Conservation (phyloP, 1,140 invertebrate genomes). For the Lordiphosa collinella region DNA sequence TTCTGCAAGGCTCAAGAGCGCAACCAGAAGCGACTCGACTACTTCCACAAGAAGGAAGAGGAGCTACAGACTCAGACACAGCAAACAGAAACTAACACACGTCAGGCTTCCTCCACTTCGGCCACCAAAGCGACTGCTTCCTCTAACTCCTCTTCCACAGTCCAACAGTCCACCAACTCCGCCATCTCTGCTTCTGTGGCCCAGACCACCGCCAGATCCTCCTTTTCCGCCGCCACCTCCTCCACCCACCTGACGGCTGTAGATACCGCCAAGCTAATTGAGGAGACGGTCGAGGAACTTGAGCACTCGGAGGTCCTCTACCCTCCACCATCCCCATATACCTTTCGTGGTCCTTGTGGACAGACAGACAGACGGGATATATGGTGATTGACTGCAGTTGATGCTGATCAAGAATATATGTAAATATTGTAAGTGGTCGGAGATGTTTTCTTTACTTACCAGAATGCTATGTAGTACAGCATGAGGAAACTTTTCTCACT, state of each 20-base stretch:
- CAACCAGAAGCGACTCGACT: constrained; percentile 69
- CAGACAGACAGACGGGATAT: too few species aligned
- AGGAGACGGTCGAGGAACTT: constrained; percentile 68
- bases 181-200: constrained; percentile 17
- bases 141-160: constrained; percentile 77
- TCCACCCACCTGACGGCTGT: constrained; percentile 19
- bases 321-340: constrained; percentile 76
- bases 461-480: too few species aligned
- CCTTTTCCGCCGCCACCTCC: constrained; percentile 13
- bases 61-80: constrained; percentile 41
- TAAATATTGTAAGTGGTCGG: too few species aligned
- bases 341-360: too few species aligned
- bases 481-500: too few species aligned
- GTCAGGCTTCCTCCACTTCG: constrained; percentile 40
- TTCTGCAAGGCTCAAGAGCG: constrained; percentile 69
- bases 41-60: constrained; percentile 72
- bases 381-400: too few species aligned
- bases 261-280: constrained; percentile 63
- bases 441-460: too few species aligned
- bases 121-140: constrained; percentile 60
- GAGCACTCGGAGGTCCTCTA: constrained; percentile 69
- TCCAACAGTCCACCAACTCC: constrained; percentile 54
- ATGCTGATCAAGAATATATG: too few species aligned
- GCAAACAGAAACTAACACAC: constrained; percentile 39
- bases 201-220: constrained; percentile 18